Evolutionary conservation across 1,140 invertebrate species (phyloP).

Genomic region (Macrotrachela quadricornifera): DNA sequence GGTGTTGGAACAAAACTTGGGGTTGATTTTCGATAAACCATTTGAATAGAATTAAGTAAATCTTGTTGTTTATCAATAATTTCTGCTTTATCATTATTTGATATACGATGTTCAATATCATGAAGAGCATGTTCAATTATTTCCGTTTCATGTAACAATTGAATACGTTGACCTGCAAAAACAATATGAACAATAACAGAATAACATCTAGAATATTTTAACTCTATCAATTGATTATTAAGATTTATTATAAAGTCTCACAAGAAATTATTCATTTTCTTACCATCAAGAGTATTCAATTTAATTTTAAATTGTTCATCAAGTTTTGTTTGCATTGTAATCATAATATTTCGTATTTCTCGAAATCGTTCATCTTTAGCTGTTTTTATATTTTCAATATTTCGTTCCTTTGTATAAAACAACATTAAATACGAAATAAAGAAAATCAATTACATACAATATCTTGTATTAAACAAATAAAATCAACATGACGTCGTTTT

Average conservation of each 20-base stretch:
- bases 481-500: slow-evolving; percentile 54
- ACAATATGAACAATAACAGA: no score
- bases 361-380: slow-evolving; percentile 73
- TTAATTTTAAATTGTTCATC: slow-evolving; percentile 73
- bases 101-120: slow-evolving; percentile 57
- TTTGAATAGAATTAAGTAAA: slow-evolving; percentile 20
- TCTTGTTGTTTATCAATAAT: slow-evolving; percentile 56
- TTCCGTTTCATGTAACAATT: slow-evolving; percentile 54
- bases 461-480: slow-evolving; percentile 66
- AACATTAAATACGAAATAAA: no score
- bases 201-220: no score
- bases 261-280: no score
- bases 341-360: slow-evolving; percentile 74
- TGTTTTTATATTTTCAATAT: slow-evolving; percentile 63
- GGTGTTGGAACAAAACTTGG: no score
- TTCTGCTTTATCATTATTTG: slow-evolving; percentile 50
- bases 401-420: slow-evolving; percentile 38
- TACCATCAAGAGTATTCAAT: slow-evolving; percentile 36
- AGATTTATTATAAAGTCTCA: no score
- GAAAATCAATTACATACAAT: slow-evolving; percentile 28
- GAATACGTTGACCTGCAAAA: slow-evolving; percentile 54
- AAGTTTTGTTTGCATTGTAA: slow-evolving; percentile 67
- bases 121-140: slow-evolving; percentile 59
- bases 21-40: no score
- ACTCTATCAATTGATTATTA: no score